Base-by-base conservation (phyloP, 2,113 vertebrate species). In the Carlito syrichta region DNA sequence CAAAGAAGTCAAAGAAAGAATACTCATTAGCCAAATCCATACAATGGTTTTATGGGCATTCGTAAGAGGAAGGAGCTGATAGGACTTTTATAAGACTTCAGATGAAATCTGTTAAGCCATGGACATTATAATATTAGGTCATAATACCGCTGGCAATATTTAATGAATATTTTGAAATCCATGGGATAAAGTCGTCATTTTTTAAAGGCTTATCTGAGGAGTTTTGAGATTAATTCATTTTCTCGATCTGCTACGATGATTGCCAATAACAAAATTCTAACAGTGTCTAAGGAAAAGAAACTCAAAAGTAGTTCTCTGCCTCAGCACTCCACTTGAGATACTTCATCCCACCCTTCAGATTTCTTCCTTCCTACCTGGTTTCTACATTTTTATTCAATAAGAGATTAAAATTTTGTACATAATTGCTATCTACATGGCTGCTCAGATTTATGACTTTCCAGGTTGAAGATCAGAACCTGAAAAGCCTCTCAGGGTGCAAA, bases 211-310 rank as follows among this genome's bases (percentile, higher is more conserved):
- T 5, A 71, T 84, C 82, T 87, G 40, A 84, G 40, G 79, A 68
- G 9, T 94, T 86, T 50, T 40, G 14, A 79, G 56, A 50, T 89
- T 27, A 58, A n/a, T 16, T 91, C 54, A 56, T 10, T 52, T 32
- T 68, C 73, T 92, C 74, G 6, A 68, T 94, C 83, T 16, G n/a
- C n/a, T n/a, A 52, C 23, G 11, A 25, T 48, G 35, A 85, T n/a
- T 79, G 40, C 43, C 66, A 60, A 76, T 40, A 77, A 97, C 40
- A 5, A 17, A 91, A 93, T 94, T 82, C 60, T 85, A 85, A 88
- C 30, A 45, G 19, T 8, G 19, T 50, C 14, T 8, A 4, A 54
- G 54, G n/a, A 27, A 66, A 83, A 92, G 27, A 81, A 91, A 23
- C 25, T 7, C 54, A 30, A n/a, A n/a, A n/a, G n/a, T n/a, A n/a